phyloP scores from a whole-genome alignment of 2,797 vertebrate species.

The Tamandua tetradactyla region DNA sequence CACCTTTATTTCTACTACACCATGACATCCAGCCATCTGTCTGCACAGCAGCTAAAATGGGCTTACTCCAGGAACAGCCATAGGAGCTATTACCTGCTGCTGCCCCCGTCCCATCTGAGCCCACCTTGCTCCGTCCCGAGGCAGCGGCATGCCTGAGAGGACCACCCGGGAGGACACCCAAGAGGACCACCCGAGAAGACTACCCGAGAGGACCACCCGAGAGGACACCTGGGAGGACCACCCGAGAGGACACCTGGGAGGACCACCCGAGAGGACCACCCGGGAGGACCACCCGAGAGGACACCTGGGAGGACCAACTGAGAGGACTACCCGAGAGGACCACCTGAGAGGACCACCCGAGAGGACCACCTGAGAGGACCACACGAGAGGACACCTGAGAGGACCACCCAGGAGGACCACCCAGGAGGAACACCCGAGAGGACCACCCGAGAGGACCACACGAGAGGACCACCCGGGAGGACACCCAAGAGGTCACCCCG shows the following conservation, averaged over 20 bases:
- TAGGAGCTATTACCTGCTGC: slow-evolving; percentile 50
- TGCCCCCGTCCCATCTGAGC: slow-evolving; percentile 6
- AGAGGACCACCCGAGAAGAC: not conserved
- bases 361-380: no score
- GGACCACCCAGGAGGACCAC: not conserved
- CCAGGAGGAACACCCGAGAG: not conserved
- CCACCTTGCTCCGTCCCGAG: slow-evolving; percentile 57
- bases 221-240: no score
- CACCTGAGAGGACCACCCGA: no score
- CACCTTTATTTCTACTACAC: slow-evolving; percentile 66
- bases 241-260: no score
- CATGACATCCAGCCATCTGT: slow-evolving; percentile 63
- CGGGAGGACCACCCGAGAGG: not conserved
- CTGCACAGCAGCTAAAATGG: slow-evolving; percentile 60
- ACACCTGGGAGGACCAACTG: not conserved
- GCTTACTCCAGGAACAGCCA: slow-evolving; percentile 38
- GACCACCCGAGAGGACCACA: no score
- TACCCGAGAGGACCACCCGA: no score
- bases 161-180: not conserved
- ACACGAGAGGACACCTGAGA: no score
- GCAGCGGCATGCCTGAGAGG: not conserved
- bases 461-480: no score
- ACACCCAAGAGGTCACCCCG: no score
- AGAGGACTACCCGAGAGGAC: no score
- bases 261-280: no score